phyloP scores from a whole-genome alignment of 2,888 invertebrate species.

The Cotesia congregata region DNA sequence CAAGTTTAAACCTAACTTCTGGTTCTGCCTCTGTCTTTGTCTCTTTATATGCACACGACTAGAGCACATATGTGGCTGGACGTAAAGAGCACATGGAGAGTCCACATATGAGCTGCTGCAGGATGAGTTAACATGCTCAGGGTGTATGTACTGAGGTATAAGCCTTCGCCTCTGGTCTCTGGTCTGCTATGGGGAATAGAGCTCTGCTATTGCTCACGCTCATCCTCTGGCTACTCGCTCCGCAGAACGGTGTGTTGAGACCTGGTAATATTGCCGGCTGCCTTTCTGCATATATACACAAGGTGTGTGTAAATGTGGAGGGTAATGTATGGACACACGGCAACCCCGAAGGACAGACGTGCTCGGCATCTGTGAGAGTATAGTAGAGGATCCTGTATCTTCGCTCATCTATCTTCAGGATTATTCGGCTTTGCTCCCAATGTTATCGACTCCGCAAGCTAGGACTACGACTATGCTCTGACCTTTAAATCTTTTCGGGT shows the following conservation, averaged over 20 bases:
- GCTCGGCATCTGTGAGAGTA: conserved; percentile 64
- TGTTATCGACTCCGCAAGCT: conserved; percentile 9
- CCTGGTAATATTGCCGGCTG: conserved; percentile 15
- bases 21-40: conserved; percentile 12
- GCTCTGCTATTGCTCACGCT: conserved; percentile 52
- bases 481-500: not conserved
- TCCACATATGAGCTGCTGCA: conserved; percentile 46
- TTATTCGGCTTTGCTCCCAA: conserved; percentile 25
- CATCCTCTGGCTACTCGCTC: conserved; percentile 36
- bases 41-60: not conserved
- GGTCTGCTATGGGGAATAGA: conserved; percentile 2
- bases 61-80: conserved; percentile 40
- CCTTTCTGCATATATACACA: conserved; percentile 5
- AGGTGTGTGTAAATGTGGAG: conserved; percentile 42
- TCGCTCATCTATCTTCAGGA: conserved; percentile 60
- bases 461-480: not conserved
- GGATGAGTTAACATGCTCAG: conserved; percentile 36
- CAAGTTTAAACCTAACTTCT: conserved; percentile 57
- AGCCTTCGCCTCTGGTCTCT: conserved; percentile 14
- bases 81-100: conserved; percentile 17
- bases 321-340: conserved; percentile 47
- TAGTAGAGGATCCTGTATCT: conserved; percentile 56
- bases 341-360: conserved; percentile 68
- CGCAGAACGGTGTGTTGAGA: conserved; percentile 29
- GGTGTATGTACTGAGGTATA: conserved; percentile 37